phyloP scores from a whole-genome alignment of 1,140 invertebrate species.

The Drosophila parvula region DNA sequence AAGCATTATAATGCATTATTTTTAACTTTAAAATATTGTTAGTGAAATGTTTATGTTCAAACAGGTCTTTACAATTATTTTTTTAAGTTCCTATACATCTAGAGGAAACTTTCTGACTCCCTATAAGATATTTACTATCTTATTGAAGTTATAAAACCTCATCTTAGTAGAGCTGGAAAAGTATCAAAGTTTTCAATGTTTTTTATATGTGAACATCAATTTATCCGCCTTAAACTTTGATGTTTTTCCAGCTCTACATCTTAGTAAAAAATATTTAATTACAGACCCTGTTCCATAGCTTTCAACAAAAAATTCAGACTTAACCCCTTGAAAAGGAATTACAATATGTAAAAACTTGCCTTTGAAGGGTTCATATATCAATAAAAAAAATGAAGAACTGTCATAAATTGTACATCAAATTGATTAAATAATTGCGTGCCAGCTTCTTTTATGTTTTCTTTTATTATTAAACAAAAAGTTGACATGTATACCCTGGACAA shows the following conservation, averaged over 20 bases:
- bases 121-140: background rate
- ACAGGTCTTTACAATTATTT: background rate
- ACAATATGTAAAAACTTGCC: background rate
- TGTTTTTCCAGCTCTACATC: no score
- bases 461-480: background rate
- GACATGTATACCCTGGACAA: background rate
- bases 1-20: no score
- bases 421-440: slow-evolving; percentile 9
- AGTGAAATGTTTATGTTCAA: background rate
- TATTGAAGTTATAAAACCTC: background rate
- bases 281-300: background rate
- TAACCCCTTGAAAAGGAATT: background rate
- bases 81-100: background rate
- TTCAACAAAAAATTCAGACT: background rate
- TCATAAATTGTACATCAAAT: background rate
- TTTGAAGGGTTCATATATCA: background rate
- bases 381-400: background rate
- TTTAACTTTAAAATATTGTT: background rate
- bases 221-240: no score
- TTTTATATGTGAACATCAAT: no score
- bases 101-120: background rate
- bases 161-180: no score
- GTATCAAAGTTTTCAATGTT: no score
- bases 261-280: background rate
- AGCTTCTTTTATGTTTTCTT: background rate